These are phyloP conservation scores for Remorina albescens DNA, from an alignment of 2,797 vertebrate species.

Conservation along the genomic window DNA sequence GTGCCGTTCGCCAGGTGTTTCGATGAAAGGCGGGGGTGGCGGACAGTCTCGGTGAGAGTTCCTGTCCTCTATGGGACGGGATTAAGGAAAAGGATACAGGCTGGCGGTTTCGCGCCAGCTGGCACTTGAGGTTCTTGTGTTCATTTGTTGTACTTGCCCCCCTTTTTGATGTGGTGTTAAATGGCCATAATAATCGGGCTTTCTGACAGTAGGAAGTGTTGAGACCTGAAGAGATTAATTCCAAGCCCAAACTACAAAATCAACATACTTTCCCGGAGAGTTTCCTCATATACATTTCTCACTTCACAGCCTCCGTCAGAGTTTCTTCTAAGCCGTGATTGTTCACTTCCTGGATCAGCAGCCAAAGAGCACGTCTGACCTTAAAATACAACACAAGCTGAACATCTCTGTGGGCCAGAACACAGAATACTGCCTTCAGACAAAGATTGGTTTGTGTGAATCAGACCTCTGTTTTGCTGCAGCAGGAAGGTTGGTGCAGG, in stretches of 20 bases:
- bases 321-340: constrained; percentile 24
- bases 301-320: constrained; percentile 26
- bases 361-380: neutral
- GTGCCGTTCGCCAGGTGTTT: constrained; percentile 65
- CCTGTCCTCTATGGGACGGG: constrained; percentile 56
- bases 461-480: neutral
- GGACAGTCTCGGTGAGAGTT: constrained; percentile 55
- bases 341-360: neutral
- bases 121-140: constrained; percentile 37
- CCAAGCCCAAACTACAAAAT: constrained; percentile 53
- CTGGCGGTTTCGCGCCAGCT: constrained; percentile 70
- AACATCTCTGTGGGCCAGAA: neutral
- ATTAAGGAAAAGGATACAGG: constrained; percentile 65
- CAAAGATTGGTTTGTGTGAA: neutral
- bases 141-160: constrained; percentile 43
- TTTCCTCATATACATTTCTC: constrained; percentile 60
- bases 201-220: constrained; percentile 78
- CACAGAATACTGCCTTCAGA: neutral
- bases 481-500: neutral
- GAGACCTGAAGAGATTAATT: constrained; percentile 63
- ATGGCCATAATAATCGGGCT: constrained; percentile 63
- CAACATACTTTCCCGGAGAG: constrained; percentile 51
- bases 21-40: constrained; percentile 30
- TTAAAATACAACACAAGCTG: neutral
- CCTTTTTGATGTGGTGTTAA: constrained; percentile 76